Conservation (phyloP, 2,113 vertebrate genomes). For the Canis aureus region DNA sequence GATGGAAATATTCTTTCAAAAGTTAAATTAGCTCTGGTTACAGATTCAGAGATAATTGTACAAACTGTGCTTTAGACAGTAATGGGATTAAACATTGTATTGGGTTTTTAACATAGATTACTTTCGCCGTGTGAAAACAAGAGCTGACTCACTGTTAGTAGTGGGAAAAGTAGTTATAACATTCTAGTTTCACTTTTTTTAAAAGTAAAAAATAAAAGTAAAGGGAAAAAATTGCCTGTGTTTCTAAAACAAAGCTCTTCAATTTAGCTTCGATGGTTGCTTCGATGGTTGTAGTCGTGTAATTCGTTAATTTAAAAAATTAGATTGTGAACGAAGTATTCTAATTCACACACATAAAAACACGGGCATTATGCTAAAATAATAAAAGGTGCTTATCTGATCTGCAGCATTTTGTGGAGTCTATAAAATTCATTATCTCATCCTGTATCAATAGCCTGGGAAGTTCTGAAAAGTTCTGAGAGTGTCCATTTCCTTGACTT, state of each 20-base stretch:
- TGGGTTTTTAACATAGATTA: not conserved
- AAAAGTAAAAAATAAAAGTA: not conserved
- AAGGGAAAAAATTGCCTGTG: not conserved
- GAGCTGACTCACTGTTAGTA: not conserved
- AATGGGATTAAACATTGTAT: not conserved
- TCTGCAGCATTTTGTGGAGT: not conserved
- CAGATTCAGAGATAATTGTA: conserved; percentile 6
- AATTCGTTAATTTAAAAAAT: not conserved
- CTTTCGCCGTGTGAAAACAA: not conserved
- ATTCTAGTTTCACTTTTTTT: not conserved
- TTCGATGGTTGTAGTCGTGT: not conserved
- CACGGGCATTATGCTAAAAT: not conserved
- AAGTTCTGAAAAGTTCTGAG: conserved; percentile 6
- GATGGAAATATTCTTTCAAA: not conserved
- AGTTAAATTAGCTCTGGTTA: not conserved
- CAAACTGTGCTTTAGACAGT: not conserved
- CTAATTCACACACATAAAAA: conserved; percentile 10
- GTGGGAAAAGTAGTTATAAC: not conserved
- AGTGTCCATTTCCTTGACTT: not conserved
- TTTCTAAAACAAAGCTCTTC: not conserved
- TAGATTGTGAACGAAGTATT: not conserved
- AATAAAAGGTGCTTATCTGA: not conserved
- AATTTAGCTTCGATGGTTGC: not conserved
- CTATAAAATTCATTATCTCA: not conserved
- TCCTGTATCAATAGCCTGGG: not conserved